phyloP scores from a whole-genome alignment of 2,113 vertebrate genomes.

The Proteles cristata region DNA sequence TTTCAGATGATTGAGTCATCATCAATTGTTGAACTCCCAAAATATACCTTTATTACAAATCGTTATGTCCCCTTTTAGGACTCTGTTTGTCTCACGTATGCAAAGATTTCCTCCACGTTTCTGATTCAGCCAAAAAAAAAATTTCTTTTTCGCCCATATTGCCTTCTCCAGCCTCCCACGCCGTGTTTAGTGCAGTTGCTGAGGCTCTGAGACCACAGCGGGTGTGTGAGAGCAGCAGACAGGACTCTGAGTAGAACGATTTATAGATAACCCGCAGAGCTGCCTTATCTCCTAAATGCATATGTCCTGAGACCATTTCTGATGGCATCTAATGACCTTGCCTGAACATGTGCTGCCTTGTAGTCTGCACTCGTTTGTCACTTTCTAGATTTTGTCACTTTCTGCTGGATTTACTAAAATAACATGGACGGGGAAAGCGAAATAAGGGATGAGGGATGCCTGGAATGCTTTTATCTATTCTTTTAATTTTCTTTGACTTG shows the following conservation, averaged over 20 bases:
- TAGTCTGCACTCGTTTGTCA: conserved; percentile 63
- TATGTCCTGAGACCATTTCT: not conserved
- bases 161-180: not conserved
- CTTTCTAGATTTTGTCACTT: conserved; percentile 9
- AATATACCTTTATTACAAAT: not conserved
- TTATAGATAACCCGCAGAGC: conserved; percentile 38
- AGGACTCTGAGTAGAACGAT: conserved; percentile 10
- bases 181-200: not conserved
- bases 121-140: not conserved
- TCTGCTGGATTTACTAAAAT: conserved; percentile 31
- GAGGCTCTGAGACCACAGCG: not conserved
- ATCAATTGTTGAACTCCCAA: conserved; percentile 6
- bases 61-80: not conserved
- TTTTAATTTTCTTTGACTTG: conserved; percentile 48
- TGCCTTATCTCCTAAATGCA: conserved; percentile 41
- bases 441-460: conserved; percentile 23
- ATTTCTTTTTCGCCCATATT: not conserved
- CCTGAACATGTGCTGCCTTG: not conserved
- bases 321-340: conserved; percentile 61
- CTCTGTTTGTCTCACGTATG: not conserved
- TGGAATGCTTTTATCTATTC: conserved; percentile 33
- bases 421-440: not conserved
- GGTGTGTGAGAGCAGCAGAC: not conserved
- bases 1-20: conserved; percentile 24
- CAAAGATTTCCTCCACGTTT: not conserved